Conservation (phyloP, 2,888 invertebrate species). For the Sminthurides aquaticus region DNA sequence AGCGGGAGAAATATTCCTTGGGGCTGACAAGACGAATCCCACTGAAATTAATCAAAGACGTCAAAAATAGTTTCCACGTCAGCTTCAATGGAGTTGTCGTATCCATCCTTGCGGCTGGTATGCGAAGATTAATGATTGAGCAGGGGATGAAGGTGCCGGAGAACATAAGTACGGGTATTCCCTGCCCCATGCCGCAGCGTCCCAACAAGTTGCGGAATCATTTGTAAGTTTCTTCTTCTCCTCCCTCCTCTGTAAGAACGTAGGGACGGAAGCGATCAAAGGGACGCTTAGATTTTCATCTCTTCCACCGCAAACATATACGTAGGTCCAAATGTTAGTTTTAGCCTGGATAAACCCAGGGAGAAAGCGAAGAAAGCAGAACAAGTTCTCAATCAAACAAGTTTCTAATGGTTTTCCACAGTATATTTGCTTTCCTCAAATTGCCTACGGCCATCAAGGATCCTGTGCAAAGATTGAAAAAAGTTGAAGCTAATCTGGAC, state of each 20-base stretch:
- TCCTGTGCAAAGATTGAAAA: slow-evolving; percentile 21
- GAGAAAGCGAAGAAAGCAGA: no score
- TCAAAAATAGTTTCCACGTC: slow-evolving; percentile 30
- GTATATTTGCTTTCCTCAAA: slow-evolving; percentile 34
- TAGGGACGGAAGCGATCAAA: no score
- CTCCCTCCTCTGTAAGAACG: not conserved
- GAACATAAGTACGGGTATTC: slow-evolving; percentile 28
- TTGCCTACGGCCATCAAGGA: slow-evolving; percentile 30
- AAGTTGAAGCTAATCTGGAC: slow-evolving; percentile 24
- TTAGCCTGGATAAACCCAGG: not conserved
- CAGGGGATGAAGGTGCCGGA: slow-evolving; percentile 24
- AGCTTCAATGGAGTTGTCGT: slow-evolving; percentile 34
- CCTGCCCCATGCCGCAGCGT: slow-evolving; percentile 37
- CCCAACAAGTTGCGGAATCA: slow-evolving; percentile 32
- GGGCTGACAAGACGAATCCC: slow-evolving; percentile 30
- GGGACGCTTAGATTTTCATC: no score
- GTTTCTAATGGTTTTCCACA: slow-evolving; percentile 10
- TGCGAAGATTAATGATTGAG: slow-evolving; percentile 28
- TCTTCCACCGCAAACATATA: no score
- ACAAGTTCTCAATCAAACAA: not conserved
- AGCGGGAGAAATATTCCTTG: not conserved
- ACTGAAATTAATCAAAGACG: slow-evolving; percentile 28
- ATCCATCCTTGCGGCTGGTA: slow-evolving; percentile 30
- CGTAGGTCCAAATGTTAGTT: not conserved
- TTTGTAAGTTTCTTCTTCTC: slow-evolving; percentile 28